Evolutionary conservation across 2,888 invertebrate genomes (phyloP).

Genomic region (Trachelus stipa): DNA sequence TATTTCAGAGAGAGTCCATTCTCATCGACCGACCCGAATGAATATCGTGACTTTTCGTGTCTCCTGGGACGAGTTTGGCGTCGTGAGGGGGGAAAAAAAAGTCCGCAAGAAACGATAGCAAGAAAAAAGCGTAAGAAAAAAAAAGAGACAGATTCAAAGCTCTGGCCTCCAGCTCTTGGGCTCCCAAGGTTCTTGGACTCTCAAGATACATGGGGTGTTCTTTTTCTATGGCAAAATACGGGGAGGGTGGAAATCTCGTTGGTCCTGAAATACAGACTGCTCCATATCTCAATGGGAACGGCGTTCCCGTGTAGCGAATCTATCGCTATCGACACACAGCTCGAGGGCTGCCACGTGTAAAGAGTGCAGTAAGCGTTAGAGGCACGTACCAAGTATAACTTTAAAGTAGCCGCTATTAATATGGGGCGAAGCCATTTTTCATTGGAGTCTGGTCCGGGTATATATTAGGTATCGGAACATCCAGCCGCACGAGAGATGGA

Average conservation of each 20-base stretch:
- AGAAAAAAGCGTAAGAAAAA: not conserved
- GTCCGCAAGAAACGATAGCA: not conserved
- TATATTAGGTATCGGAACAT: no score
- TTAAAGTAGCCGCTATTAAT: slow-evolving; percentile 51
- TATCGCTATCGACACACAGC: slow-evolving; percentile 8
- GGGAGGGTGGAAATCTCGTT: not conserved
- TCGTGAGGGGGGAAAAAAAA: not conserved
- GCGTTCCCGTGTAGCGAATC: slow-evolving; percentile 7
- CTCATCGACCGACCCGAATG: slow-evolving; percentile 14
- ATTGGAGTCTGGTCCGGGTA: slow-evolving; percentile 22
- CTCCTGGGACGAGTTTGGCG: slow-evolving; percentile 16
- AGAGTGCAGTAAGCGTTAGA: slow-evolving; percentile 27
- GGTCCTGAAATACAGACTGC: not conserved
- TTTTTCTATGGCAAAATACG: not conserved
- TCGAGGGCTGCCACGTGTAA: slow-evolving; percentile 1
- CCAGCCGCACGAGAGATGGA: no score
- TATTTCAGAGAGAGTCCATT: slow-evolving; percentile 3
- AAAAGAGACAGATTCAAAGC: not conserved
- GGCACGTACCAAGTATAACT: slow-evolving; percentile 47
- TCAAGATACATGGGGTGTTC: no score
- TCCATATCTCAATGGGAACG: slow-evolving; percentile 1
- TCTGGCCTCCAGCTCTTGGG: no score
- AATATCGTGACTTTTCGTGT: not conserved
- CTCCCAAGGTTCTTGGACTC: no score
- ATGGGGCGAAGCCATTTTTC: slow-evolving; percentile 43